Base-by-base conservation (phyloP, 2,888 invertebrate species). In the Melanotus villosus region DNA sequence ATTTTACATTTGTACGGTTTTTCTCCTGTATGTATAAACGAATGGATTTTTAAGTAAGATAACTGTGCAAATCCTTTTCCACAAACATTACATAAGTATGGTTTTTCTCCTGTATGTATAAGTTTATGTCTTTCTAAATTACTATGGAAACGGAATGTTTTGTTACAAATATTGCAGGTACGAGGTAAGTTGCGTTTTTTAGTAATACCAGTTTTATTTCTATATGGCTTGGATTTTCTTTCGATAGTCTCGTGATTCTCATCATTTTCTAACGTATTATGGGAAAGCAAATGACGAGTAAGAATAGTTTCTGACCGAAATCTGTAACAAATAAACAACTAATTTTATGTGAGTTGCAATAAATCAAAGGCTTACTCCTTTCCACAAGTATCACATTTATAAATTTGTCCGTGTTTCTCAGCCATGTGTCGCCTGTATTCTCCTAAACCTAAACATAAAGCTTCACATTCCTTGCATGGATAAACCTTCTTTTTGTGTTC, bases 1-100 rank as follows among this genome's bases (percentile, higher is more conserved):
- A 76, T 75, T 56, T 78, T 75, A 67, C 82, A 82, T 54, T 78
- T 76, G 68, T 80, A 82, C 0, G 81, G 81, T 59, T 80, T 80
- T 65, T 82, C 80, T 1, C 81, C 80, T 12, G 79, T 79, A 59
- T 81, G 80, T n/a, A 74, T 80, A 47, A 79, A 78, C 0, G 78
- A 78, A 73, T 81, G 81, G 19, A 79, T 78, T 73, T 77, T 78
- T 50, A 79, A 68, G 62, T 79, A 78, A 0, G 78, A 78, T 52
- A 75, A 47, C 56, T 78, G 78, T 5, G 74, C 75, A 58, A 79
- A 79, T 5, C 78, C 76, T 70, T 78, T 78, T 9, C 79, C 79
- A 60, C 79, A 79, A 18, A 77, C 74, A 50, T 78, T 78, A 58
- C 79, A 79, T 9, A 79, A 52, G 47, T 65, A 78, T 0, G 78